These are phyloP conservation scores for Lacerta viridis DNA, from an alignment of 2,797 vertebrate species.

Conservation along the genomic window DNA sequence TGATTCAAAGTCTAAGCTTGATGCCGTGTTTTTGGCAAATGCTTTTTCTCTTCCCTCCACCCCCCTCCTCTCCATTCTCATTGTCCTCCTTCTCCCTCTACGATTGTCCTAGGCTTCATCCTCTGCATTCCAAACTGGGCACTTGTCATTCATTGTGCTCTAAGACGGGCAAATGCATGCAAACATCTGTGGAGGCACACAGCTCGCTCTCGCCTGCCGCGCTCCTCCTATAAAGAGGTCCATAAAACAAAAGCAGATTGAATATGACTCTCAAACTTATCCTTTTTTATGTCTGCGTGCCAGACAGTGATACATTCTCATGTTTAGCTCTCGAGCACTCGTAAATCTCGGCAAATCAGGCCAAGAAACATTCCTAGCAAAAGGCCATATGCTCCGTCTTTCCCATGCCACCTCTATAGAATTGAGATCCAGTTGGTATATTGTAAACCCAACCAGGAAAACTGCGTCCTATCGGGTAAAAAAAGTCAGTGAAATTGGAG, in stretches of 20 bases:
- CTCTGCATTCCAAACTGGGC: slow-evolving; percentile 15
- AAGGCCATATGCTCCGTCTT: slow-evolving; percentile 6
- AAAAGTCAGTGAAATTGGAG: background rate
- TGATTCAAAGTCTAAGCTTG: slow-evolving; percentile 11
- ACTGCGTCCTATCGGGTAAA: no score
- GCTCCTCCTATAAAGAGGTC: slow-evolving; percentile 51
- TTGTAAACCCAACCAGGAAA: slow-evolving; percentile 1
- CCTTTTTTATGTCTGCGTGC: slow-evolving; percentile 52
- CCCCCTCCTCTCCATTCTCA: background rate
- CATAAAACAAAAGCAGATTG: slow-evolving; percentile 65
- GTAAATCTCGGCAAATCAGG: slow-evolving; percentile 69
- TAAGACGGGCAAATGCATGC: slow-evolving; percentile 47
- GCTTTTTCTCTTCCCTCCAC: background rate
- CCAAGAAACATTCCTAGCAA: slow-evolving; percentile 40
- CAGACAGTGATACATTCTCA: slow-evolving; percentile 42
- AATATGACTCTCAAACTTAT: slow-evolving; percentile 50
- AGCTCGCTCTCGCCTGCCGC: slow-evolving; percentile 12
- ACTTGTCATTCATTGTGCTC: slow-evolving; percentile 46
- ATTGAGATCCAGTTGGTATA: background rate
- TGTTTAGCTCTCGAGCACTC: slow-evolving; percentile 41
- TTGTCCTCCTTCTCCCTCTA: background rate
- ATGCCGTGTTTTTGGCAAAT: background rate
- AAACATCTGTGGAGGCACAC: slow-evolving; percentile 36
- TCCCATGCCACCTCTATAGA: slow-evolving; percentile 9
- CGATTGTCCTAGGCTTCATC: background rate